These are phyloP conservation scores for Erpobdella octoculata DNA, from an alignment of 2,888 invertebrate genomes.

Conservation along the genomic window DNA sequence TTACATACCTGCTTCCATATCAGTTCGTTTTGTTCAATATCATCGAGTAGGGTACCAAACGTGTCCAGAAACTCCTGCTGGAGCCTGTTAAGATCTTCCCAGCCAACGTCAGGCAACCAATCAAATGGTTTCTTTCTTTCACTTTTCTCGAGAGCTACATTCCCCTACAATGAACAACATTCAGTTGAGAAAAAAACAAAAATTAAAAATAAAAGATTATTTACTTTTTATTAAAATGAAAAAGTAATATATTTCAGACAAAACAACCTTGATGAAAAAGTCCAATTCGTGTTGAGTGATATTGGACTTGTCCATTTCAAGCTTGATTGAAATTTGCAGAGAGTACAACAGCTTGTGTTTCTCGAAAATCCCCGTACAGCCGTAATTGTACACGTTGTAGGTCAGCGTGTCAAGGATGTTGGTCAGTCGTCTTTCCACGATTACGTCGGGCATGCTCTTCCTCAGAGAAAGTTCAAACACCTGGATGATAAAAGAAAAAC, in stretches of 20 bases:
- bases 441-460: constrained; percentile 73
- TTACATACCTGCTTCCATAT: constrained; percentile 60
- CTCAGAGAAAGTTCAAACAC: constrained; percentile 73
- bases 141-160: constrained; percentile 69
- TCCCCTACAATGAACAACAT: constrained; percentile 49
- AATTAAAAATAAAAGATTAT: background rate
- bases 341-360: constrained; percentile 81
- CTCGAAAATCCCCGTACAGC: constrained; percentile 84
- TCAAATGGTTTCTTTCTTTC: constrained; percentile 61
- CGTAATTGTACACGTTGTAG: constrained; percentile 80
- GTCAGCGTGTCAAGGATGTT: constrained; percentile 79
- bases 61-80: constrained; percentile 62
- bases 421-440: constrained; percentile 64
- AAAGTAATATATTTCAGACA: background rate
- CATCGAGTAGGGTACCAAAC: constrained; percentile 63
- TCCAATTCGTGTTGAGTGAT: constrained; percentile 68
- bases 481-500: constrained; percentile 43
- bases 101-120: constrained; percentile 69
- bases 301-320: constrained; percentile 64
- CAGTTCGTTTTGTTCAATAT: constrained; percentile 57
- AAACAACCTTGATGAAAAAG: constrained; percentile 75
- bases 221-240: background rate
- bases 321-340: constrained; percentile 77
- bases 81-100: constrained; percentile 75
- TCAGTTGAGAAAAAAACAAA: background rate